A percentile compares a stretch with the other conserved stretches of the same genome.
phyloP scores from a whole-genome alignment of 2,113 vertebrate species.

The Formicarius rufipectus region DNA sequence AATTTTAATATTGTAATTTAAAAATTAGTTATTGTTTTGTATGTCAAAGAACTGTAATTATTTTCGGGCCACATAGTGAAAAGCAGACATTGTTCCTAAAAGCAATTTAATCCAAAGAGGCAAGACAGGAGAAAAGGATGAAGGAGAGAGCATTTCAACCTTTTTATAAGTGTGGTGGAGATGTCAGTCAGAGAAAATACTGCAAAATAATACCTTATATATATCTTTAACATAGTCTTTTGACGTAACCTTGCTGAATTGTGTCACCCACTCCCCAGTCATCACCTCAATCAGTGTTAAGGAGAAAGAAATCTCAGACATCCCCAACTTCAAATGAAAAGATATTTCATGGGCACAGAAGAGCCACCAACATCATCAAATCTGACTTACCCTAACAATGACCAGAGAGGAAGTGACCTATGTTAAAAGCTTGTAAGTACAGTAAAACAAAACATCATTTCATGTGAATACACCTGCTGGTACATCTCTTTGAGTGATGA shows the following conservation, averaged over 20 bases:
- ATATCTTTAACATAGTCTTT: background rate
- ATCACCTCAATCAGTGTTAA: background rate
- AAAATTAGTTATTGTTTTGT: background rate
- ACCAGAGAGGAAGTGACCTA: background rate
- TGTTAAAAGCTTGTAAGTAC: background rate
- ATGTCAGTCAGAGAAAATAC: background rate
- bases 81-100: background rate
- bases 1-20: background rate
- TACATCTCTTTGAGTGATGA: background rate
- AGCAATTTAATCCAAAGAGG: background rate
- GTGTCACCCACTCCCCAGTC: background rate
- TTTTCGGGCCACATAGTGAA: background rate
- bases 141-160: background rate
- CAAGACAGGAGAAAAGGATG: accelerated
- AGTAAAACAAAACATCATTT: background rate
- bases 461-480: background rate
- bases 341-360: background rate
- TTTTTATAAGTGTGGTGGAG: background rate
- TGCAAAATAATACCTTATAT: background rate
- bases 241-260: background rate
- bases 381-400: background rate
- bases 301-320: background rate
- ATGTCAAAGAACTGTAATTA: background rate
- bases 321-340: background rate
- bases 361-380: background rate